A percentile compares a stretch with the other conserved stretches of the same genome.
Conservation (phyloP, 2,113 vertebrate species). For the Gallinago media region DNA sequence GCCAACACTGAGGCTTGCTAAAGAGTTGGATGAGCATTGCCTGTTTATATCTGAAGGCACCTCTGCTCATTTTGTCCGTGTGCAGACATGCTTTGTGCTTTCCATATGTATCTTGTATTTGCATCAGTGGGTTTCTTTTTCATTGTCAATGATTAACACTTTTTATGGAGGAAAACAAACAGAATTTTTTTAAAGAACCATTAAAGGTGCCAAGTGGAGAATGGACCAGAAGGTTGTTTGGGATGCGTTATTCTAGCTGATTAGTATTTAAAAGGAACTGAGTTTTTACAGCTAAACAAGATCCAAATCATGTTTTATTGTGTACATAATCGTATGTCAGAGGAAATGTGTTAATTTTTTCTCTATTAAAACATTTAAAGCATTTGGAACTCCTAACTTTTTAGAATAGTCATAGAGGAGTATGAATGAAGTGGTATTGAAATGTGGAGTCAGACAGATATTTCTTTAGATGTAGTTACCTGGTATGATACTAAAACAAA, state of each 20-base stretch:
- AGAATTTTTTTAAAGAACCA: neutral
- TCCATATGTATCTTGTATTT: neutral
- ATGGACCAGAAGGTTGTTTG: neutral
- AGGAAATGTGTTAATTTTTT: constrained; percentile 20
- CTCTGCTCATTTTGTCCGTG: neutral
- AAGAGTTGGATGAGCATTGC: neutral
- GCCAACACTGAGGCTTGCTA: neutral
- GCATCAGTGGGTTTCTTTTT: neutral
- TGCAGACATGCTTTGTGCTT: neutral
- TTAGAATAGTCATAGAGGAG: neutral
- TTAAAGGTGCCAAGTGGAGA: neutral
- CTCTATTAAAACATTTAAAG: neutral
- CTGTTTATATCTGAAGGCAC: neutral
- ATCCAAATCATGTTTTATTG: neutral
- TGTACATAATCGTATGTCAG: neutral
- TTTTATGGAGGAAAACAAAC: neutral
- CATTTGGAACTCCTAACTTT: neutral
- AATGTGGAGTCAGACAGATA: neutral
- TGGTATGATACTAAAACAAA: neutral
- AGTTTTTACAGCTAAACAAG: constrained; percentile 7
- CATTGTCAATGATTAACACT: neutral
- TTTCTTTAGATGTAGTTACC: neutral
- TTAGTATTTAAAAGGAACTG: constrained; percentile 28
- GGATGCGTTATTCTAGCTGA: neutral
- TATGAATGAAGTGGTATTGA: neutral